Evolutionary conservation across 2,888 invertebrate genomes (phyloP).

Genomic region (Arctia plantaginis): DNA sequence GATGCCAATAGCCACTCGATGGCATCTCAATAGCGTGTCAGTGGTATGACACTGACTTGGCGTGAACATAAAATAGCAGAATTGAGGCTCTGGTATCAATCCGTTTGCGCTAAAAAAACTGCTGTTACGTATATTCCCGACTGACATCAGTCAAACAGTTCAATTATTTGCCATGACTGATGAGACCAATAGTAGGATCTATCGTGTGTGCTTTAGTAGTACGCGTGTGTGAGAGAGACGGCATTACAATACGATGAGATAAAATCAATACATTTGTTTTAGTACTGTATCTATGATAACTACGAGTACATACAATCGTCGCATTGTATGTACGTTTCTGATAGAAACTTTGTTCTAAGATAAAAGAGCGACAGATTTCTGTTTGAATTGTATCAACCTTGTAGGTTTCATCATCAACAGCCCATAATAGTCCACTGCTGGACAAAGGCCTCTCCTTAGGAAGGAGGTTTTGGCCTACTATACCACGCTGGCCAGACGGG

Average conservation of each 20-base stretch:
- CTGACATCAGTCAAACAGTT: neutral
- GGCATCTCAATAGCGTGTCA: no score
- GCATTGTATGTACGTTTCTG: neutral
- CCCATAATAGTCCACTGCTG: no score
- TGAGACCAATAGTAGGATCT: neutral
- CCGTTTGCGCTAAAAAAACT: neutral
- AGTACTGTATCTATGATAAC: neutral
- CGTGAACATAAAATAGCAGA: no score
- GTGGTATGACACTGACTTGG: no score
- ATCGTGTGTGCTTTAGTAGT: neutral
- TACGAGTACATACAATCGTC: neutral
- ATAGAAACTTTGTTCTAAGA: neutral
- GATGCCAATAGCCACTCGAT: no score
- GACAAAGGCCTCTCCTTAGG: no score
- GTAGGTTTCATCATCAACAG: no score
- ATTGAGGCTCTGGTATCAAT: no score
- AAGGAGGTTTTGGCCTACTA: no score
- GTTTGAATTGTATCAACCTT: neutral
- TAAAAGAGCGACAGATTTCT: neutral
- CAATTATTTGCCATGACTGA: neutral
- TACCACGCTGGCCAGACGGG: no score
- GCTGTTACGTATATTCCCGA: neutral
- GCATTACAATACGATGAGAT: neutral
- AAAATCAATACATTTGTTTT: constrained; percentile 1
- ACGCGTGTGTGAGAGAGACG: neutral